A percentile compares a stretch with the other conserved stretches of the same genome.
phyloP scores from a whole-genome alignment of 2,797 vertebrate species.

The Megalops cyprinoides region DNA sequence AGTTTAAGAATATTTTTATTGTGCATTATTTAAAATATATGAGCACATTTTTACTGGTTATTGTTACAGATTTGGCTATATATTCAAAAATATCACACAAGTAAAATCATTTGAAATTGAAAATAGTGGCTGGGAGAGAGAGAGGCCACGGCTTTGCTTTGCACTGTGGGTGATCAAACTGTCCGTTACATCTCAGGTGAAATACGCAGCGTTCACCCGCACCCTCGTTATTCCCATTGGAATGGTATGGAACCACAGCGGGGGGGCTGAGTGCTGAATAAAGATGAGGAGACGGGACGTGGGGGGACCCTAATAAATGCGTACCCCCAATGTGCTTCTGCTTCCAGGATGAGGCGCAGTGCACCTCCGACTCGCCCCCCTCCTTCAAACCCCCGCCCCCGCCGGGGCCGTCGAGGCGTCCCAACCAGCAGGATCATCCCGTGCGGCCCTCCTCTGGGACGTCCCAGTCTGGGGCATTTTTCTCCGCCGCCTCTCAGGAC shows the following conservation, averaged over 20 bases:
- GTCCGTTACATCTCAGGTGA: neutral
- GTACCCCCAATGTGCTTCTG: conserved; percentile 24
- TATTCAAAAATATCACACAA: too few relatives aligned
- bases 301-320: neutral
- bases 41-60: too few relatives aligned
- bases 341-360: conserved; percentile 79
- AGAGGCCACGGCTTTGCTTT: too few relatives aligned
- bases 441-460: conserved; percentile 69
- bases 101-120: too few relatives aligned
- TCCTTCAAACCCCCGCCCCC: conserved; percentile 66
- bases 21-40: too few relatives aligned
- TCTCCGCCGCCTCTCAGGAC: conserved; percentile 69
- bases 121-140: too few relatives aligned
- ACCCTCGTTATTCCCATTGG: neutral
- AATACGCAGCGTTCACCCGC: neutral
- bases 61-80: too few relatives aligned
- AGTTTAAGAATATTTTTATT: too few relatives aligned
- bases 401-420: conserved; percentile 47
- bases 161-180: too few relatives aligned
- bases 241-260: neutral
- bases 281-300: neutral
- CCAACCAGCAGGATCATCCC: conserved; percentile 62
- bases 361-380: conserved; percentile 69
- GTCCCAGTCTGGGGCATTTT: conserved; percentile 73
- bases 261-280: neutral